These are phyloP conservation scores for Stegodyphus mimosarum DNA, from an alignment of 1,140 invertebrate genomes.

Conservation along the genomic window DNA sequence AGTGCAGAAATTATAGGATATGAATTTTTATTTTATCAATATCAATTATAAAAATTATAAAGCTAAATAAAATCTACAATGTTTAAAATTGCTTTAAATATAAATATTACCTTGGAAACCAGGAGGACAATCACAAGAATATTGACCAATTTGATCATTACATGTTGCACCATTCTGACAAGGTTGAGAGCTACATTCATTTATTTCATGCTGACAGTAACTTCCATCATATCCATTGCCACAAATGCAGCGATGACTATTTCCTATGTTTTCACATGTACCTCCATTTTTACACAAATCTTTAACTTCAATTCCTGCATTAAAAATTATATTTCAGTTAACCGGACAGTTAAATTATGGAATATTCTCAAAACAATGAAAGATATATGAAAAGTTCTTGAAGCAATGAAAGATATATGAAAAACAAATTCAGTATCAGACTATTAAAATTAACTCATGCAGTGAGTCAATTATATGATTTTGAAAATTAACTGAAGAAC, in stretches of 20 bases:
- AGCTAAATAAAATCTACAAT: no score
- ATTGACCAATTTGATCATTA: constrained; percentile 89
- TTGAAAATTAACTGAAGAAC: no score
- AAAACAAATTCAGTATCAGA: not conserved
- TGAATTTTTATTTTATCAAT: no score
- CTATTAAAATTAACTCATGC: no score
- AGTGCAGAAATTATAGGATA: no score
- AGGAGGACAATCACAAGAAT: constrained; percentile 88
- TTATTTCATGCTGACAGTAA: constrained; percentile 89
- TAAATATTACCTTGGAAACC: constrained; percentile 81
- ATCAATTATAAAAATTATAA: no score
- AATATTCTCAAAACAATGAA: not conserved
- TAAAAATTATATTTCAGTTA: constrained; percentile 55
- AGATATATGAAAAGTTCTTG: not conserved
- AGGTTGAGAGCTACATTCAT: constrained; percentile 89
- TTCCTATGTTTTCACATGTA: constrained; percentile 88
- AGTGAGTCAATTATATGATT: no score
- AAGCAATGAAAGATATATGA: not conserved
- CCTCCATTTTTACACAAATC: constrained; percentile 91
- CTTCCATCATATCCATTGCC: constrained; percentile 88
- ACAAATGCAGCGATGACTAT: constrained; percentile 89
- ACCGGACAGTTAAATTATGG: not conserved
- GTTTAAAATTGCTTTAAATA: no score
- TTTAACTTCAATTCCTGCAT: constrained; percentile 76
- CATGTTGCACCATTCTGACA: constrained; percentile 79